Percentiles rank a stretch among this genome's conserved stretches.
Conservation (phyloP, 2,888 invertebrate species). For the Eustalomyia histrio region DNA sequence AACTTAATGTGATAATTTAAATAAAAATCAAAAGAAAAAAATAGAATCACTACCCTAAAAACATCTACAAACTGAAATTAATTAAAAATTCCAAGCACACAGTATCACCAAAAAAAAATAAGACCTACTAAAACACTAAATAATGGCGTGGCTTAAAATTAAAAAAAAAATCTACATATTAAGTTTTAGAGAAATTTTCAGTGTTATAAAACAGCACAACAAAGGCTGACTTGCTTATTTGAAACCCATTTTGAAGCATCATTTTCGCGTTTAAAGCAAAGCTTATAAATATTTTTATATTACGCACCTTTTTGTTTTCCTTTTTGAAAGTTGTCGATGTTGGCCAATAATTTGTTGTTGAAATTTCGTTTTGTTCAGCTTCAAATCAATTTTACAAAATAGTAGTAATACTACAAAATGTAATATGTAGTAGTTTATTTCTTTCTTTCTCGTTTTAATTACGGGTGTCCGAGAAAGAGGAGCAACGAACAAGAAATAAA, state of each 20-base stretch:
- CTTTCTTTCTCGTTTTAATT: no score
- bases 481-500: no score
- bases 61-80: no score
- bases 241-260: constrained; percentile 56
- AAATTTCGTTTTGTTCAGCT: constrained; percentile 46
- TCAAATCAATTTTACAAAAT: no score
- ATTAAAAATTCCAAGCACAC: constrained; percentile 6
- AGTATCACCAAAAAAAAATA: neutral
- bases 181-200: constrained; percentile 42
- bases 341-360: constrained; percentile 33
- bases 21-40: neutral
- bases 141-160: constrained; percentile 40
- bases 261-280: constrained; percentile 11
- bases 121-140: neutral
- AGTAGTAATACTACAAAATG: no score
- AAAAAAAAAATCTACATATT: constrained; percentile 13
- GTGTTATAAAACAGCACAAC: neutral
- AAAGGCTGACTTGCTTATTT: constrained; percentile 38
- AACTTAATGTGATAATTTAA: no score
- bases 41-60: no score
- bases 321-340: constrained; percentile 47
- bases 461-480: no score
- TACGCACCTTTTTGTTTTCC: constrained; percentile 65
- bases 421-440: no score
- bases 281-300: constrained; percentile 13